Base-by-base conservation (phyloP, 2,888 invertebrate species). In the Clistopyga incitator region DNA sequence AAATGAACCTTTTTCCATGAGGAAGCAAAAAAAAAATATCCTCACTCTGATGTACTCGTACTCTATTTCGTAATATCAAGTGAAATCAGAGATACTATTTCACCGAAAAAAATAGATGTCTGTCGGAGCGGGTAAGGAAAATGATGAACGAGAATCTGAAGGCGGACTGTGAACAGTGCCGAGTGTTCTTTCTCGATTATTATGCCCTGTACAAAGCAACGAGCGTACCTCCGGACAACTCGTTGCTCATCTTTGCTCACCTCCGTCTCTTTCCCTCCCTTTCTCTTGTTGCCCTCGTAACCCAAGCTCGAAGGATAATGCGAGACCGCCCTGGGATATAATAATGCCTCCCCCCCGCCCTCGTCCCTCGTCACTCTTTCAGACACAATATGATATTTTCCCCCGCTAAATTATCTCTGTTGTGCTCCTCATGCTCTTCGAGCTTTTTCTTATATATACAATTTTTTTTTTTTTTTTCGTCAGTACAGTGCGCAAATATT, bases 131-230 rank as follows among this genome's bases (percentile, higher is more conserved):
- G 47, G 72, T 82, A 84, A 85, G 75, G 71, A 72, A 76, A 77
- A 82, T 76, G 70, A 79, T 76, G 87, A 88, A 87, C 87, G 90
- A 82, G 76, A 76, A 77, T 78, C 56, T 75, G 56, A 45, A 72
- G 67, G 47, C 75, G 56, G 64, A 75, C 70, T 34, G 75, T 64
- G 70, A 86, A 86, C 87, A 82, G 78, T 82, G 50, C 74, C 86
- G 86, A 78, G 84, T 84, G 87, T 88, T 89, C 84, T 88, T 83
- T 87, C 86, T 86, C 86, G 86, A 89, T 90, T 89, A 90, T 90
- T 88, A 88, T 88, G 81, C 84, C 81, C 76, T 76, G 82, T 86
- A 90, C 88, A 90, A 89, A 89, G 88, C 87, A 84, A 77, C 75
- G 79, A 78, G 74, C 70, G 54, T 52, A 25, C 29, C 23, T 78